A percentile compares a stretch with the other conserved stretches of the same genome.
Conservation (phyloP, 2,888 invertebrate species). For the Teinopalpus imperialis region DNA sequence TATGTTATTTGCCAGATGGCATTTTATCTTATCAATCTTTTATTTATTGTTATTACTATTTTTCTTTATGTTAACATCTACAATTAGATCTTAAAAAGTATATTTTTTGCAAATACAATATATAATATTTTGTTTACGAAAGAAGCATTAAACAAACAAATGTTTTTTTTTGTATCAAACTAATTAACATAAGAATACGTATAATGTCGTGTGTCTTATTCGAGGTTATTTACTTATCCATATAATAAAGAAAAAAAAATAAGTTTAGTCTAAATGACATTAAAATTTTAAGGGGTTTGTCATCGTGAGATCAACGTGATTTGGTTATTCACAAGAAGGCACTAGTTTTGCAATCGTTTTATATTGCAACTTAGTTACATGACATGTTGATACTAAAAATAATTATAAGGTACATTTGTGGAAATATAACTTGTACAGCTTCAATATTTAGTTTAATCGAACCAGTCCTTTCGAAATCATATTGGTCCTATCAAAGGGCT, state of each 20-base stretch:
- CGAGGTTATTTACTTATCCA: background rate
- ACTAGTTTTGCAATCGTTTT: constrained; percentile 7
- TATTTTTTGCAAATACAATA: no score
- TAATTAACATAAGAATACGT: background rate
- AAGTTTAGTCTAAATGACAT: background rate
- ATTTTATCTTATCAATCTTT: no score
- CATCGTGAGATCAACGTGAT: background rate
- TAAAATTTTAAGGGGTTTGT: background rate
- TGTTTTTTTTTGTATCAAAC: background rate
- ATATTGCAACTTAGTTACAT: constrained; percentile 3
- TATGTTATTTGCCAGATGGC: no score
- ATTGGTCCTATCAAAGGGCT: constrained; percentile 20
- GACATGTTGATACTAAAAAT: constrained; percentile 3
- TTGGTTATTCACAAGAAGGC: background rate
- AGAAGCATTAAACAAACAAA: no score
- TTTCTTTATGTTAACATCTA: no score
- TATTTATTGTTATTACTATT: no score
- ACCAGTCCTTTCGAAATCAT: constrained; percentile 19
- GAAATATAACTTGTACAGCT: constrained; percentile 9
- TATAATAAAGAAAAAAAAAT: background rate
- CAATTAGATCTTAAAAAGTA: no score
- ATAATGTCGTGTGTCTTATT: no score
- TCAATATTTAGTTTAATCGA: constrained; percentile 18
- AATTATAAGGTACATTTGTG: constrained; percentile 5
- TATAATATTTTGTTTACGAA: no score